Conservation (phyloP, 2,797 vertebrate genomes). For the Lophura swinhoii region DNA sequence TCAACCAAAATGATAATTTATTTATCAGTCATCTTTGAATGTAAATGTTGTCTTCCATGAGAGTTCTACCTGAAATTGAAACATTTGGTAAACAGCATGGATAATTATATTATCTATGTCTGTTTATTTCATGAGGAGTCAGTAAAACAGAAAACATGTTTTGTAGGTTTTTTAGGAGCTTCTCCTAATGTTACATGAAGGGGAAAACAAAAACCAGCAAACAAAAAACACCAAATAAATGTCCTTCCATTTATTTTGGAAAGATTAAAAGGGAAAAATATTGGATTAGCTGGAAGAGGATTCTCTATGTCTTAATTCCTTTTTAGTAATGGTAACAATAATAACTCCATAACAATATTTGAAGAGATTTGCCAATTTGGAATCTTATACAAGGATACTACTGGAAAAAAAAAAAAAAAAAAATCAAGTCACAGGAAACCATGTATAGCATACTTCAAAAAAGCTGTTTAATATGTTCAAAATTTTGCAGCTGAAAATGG, state of each 20-base stretch:
- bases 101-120: slow-evolving; percentile 45
- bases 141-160: not conserved
- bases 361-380: not conserved
- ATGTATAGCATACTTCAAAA: not conserved
- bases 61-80: slow-evolving; percentile 40
- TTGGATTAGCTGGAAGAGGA: not conserved
- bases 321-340: not conserved
- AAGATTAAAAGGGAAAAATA: not conserved
- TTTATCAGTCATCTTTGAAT: slow-evolving; percentile 51
- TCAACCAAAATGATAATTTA: slow-evolving; percentile 49
- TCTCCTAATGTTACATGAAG: not conserved
- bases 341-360: not conserved
- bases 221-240: not conserved
- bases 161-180: not conserved
- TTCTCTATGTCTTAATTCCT: not conserved
- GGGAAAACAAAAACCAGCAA: not conserved
- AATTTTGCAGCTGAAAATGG: not conserved
- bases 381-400: not conserved
- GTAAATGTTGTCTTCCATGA: slow-evolving; percentile 12
- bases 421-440: accelerated
- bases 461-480: not conserved
- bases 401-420: not conserved
- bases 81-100: slow-evolving; percentile 7
- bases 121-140: slow-evolving; percentile 33
- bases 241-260: not conserved